These are phyloP conservation scores for Apamea monoglypha DNA, from an alignment of 2,888 invertebrate genomes.

Conservation along the genomic window DNA sequence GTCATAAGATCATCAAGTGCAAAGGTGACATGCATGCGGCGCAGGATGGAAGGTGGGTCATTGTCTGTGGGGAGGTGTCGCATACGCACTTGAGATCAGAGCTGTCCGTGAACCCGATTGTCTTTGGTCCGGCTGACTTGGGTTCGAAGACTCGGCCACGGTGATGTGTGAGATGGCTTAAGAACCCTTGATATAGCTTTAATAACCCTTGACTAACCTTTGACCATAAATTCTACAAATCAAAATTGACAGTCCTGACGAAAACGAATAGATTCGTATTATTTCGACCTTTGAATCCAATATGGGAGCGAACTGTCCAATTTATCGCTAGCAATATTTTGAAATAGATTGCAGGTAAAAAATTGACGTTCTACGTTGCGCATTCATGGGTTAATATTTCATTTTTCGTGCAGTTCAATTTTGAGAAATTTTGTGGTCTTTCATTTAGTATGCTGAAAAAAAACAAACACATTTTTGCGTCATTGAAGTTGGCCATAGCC, in stretches of 20 bases:
- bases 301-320: conserved; percentile 2
- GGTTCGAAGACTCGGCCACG: too few species aligned
- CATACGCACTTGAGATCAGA: too few species aligned
- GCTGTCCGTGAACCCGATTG: too few species aligned
- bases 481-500: background rate
- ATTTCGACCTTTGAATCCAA: conserved; percentile 7
- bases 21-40: too few species aligned
- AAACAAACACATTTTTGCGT: background rate
- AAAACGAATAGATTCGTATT: conserved; percentile 17
- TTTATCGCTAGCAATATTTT: conserved; percentile 35
- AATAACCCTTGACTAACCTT: background rate
- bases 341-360: conserved; percentile 41
- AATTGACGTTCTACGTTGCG: conserved; percentile 1
- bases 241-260: background rate
- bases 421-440: background rate
- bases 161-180: too few species aligned
- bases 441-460: background rate
- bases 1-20: too few species aligned
- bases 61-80: too few species aligned
- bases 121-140: too few species aligned
- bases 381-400: conserved; percentile 20
- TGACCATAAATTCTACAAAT: background rate
- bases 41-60: too few species aligned
- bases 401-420: conserved; percentile 31
- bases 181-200: background rate